phyloP scores from a whole-genome alignment of 1,140 invertebrate genomes.

The Drosophila rhopaloa region DNA sequence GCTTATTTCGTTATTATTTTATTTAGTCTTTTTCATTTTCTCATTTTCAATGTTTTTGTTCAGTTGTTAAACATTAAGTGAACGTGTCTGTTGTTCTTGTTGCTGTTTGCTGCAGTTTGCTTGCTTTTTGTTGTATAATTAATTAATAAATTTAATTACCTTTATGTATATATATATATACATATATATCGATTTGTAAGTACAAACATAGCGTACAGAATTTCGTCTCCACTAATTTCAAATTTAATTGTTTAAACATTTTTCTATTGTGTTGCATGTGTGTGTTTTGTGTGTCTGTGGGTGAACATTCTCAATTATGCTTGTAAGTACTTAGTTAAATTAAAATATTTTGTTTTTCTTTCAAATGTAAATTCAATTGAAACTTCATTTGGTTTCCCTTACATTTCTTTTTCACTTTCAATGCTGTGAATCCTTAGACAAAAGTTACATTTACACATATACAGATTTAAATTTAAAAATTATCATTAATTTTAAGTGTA shows the following conservation, averaged over 20 bases:
- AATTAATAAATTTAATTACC: slow-evolving; percentile 81
- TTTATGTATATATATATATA: slow-evolving; percentile 31
- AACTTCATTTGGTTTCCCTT: slow-evolving; percentile 24
- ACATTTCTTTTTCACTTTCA: slow-evolving; percentile 14
- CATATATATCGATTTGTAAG: slow-evolving; percentile 58
- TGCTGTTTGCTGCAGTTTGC: slow-evolving; percentile 46
- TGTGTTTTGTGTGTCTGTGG: slow-evolving; percentile 18
- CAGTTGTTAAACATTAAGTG: slow-evolving; percentile 67
- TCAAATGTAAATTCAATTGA: slow-evolving; percentile 63
- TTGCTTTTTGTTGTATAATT: slow-evolving; percentile 73
- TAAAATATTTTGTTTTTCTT: slow-evolving; percentile 44
- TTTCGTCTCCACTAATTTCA: slow-evolving; percentile 41
- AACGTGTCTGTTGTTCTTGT: slow-evolving; percentile 59
- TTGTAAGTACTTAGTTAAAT: slow-evolving; percentile 36
- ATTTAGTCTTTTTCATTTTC: slow-evolving; percentile 82
- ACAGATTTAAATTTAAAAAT: slow-evolving; percentile 57
- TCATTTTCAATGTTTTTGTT: slow-evolving; percentile 72
- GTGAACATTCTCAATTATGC: slow-evolving; percentile 21
- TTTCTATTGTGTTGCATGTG: slow-evolving; percentile 54
- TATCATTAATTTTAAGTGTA: slow-evolving; percentile 38
- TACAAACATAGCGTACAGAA: slow-evolving; percentile 77
- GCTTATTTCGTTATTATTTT: slow-evolving; percentile 80
- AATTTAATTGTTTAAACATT: slow-evolving; percentile 58
- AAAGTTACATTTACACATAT: slow-evolving; percentile 71
- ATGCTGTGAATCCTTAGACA: slow-evolving; percentile 47